Evolutionary conservation across 2,113 vertebrate genomes (phyloP).

Genomic region (Microcebus murinus): DNA sequence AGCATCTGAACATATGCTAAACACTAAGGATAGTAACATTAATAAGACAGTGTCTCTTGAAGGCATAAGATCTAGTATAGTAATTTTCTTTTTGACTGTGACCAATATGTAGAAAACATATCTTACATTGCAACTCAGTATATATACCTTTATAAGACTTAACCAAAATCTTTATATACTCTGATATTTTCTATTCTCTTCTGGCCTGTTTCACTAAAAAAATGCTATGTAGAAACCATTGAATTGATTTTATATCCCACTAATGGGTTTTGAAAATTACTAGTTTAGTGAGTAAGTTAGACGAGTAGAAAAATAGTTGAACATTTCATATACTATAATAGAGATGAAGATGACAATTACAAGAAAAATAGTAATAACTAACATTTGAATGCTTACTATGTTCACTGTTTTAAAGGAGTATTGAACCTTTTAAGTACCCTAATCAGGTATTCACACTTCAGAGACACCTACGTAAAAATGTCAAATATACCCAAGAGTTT

Average conservation of each 20-base stretch:
- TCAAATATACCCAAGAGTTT: neutral
- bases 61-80: neutral
- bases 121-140: neutral
- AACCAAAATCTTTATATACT: neutral
- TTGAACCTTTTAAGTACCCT: neutral
- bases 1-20: neutral
- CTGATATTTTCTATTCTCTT: neutral
- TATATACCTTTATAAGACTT: neutral
- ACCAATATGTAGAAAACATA: neutral
- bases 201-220: neutral
- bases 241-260: neutral
- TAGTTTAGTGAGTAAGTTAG: neutral
- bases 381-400: neutral
- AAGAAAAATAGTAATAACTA: neutral
- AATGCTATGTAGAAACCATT: neutral
- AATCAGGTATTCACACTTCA: neutral
- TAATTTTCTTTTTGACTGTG: neutral
- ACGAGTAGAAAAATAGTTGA: neutral
- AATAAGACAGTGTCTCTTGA: neutral
- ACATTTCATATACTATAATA: neutral
- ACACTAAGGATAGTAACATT: neutral
- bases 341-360: neutral
- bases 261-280: neutral
- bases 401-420: neutral
- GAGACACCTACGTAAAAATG: neutral